Evolutionary conservation across 2,888 invertebrate genomes (phyloP).

Genomic region (Parnassius apollo): DNA sequence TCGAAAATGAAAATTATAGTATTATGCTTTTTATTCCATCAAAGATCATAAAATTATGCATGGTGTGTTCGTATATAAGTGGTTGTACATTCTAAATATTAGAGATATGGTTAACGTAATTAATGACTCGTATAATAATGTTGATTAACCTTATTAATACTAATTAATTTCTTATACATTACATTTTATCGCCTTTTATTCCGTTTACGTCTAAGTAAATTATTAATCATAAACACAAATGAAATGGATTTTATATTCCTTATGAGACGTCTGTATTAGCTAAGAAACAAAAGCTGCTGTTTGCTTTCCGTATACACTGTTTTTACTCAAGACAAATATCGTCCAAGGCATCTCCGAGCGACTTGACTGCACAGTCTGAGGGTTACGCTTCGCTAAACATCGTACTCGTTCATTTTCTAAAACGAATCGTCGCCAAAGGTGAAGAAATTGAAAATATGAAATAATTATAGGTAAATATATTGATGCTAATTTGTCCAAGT

Average conservation of each 20-base stretch:
- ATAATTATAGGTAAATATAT: neutral
- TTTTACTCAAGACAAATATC: conserved; percentile 8
- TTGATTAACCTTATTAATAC: no score
- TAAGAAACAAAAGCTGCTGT: conserved; percentile 12
- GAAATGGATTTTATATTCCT: conserved; percentile 1
- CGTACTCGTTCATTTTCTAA: no score
- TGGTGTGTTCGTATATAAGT: no score
- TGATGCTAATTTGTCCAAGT: no score
- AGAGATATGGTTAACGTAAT: no score
- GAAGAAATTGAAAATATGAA: neutral
- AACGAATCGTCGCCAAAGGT: neutral
- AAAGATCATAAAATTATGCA: no score
- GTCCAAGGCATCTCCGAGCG: conserved; percentile 3
- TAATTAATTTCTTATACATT: neutral
- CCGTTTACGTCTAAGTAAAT: neutral
- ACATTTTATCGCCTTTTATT: conserved; percentile 6
- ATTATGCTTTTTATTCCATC: no score
- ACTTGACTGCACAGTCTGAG: conserved; percentile 19
- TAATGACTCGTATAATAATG: no score
- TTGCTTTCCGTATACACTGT: conserved; percentile 9
- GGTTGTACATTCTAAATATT: no score
- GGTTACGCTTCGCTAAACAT: conserved; percentile 13
- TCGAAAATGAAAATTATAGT: no score
- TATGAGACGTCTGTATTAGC: conserved; percentile 1
- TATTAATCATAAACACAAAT: neutral